A percentile compares a stretch with the other conserved stretches of the same genome.
These are phyloP conservation scores for Cyphomyrus discorhynchus DNA, from an alignment of 2,113 vertebrate genomes.

Conservation along the genomic window DNA sequence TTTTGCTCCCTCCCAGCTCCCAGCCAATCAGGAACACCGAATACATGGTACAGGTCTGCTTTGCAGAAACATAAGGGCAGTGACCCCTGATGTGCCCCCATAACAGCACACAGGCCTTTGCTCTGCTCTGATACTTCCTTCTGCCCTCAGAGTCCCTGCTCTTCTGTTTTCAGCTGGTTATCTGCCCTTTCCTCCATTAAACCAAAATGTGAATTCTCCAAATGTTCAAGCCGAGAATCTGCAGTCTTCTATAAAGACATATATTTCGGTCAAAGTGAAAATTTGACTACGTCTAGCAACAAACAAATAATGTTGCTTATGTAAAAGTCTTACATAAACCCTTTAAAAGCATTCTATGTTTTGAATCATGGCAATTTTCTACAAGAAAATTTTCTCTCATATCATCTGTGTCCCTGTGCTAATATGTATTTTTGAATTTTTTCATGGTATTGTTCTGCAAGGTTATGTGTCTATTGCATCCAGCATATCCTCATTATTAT, in stretches of 20 bases:
- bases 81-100: not conserved
- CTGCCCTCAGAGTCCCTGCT: not conserved
- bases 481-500: not conserved
- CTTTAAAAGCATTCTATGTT: not conserved
- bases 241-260: not conserved
- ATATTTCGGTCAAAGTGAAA: not conserved
- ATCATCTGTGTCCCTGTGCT: not conserved
- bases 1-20: no score
- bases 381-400: slow-evolving; percentile 1
- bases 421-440: not conserved
- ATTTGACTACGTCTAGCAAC: not conserved
- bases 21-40: no score
- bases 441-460: not conserved
- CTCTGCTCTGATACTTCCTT: not conserved
- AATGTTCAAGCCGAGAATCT: not conserved
- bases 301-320: not conserved
- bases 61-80: not conserved
- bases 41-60: not conserved
- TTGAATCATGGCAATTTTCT: not conserved
- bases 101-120: not conserved
- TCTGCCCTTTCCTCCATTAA: not conserved
- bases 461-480: not conserved
- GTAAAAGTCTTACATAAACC: not conserved
- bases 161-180: not conserved
- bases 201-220: not conserved